Base-by-base conservation (phyloP, 1,140 invertebrate species). In the Bombyx mandarina region DNA sequence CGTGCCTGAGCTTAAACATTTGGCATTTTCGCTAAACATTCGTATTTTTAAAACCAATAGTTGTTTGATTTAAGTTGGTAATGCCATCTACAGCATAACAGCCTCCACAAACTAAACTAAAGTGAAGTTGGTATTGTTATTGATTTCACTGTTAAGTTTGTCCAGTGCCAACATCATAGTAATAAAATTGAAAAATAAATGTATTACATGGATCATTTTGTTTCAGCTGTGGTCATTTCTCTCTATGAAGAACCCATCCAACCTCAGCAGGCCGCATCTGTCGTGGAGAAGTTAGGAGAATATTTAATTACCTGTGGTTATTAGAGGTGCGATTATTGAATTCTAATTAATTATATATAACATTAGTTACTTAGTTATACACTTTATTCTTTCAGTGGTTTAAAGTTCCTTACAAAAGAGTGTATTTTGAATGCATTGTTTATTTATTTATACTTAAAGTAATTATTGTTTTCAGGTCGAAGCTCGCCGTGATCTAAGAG, bases 251-350 rank as follows among this genome's bases (percentile, higher is more conserved):
- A 97, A 90, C 95, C 95, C 77, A 95, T 97, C 88, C 95, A 97
- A 90, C 95, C 96, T 87, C 95, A 97, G 89, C 96, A 97, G 90
- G 95, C 95, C 80, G 95, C 95, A 85, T 96, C 94, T 70, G 95
- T 97, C 88, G 95, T 97, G 87, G 96, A 97, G 92, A 97, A 97
- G 91, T 91, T 97, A 91, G 95, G 96, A 90, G 96, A 97, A 90
- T 97, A 97, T 93, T 93, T 97, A 91, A 92, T 96, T 90, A 93
- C 91, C 90, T 96, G 95, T 91, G 95, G 95, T 92, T 97, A 95
- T 93, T 97, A 96, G 92, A 91, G 86, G 88, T 86, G 60, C 79
- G 75, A 66, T 62, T 54, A 45, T 44, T 44, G 44, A 52, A 18
- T 9, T 47, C 8, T 26, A 42, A 12, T 2, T 2, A 22, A 52